phyloP scores from a whole-genome alignment of 2,113 vertebrate genomes.

The Syrmaticus mikado region DNA sequence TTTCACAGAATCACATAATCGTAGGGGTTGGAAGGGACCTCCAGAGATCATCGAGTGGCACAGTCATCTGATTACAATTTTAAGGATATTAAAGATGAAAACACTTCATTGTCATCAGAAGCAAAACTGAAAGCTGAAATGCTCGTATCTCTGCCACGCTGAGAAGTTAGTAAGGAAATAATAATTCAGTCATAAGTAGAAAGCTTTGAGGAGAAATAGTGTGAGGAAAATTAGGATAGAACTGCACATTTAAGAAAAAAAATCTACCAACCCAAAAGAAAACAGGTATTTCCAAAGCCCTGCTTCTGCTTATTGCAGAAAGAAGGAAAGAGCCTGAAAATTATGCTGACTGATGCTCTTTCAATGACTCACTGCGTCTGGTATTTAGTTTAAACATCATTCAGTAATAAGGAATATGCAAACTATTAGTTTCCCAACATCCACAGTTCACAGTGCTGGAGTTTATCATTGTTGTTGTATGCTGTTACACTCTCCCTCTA shows the following conservation, averaged over 20 bases:
- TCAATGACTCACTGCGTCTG: not conserved
- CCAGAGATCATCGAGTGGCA: no score
- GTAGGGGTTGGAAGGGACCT: no score
- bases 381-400: not conserved
- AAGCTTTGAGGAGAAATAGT: not conserved
- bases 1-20: no score
- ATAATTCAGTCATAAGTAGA: not conserved
- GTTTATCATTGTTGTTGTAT: not conserved
- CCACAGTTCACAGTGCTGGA: accelerated
- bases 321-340: not conserved
- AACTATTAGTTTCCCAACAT: not conserved
- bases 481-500: not conserved
- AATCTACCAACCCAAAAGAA: not conserved
- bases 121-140: not conserved
- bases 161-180: not conserved
- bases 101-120: not conserved
- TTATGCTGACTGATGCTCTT: constrained; percentile 3
- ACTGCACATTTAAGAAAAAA: not conserved
- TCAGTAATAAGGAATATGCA: not conserved
- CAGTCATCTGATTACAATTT: not conserved
- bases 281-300: not conserved
- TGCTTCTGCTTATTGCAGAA: constrained; percentile 39
- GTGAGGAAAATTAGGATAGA: not conserved
- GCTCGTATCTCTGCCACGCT: not conserved
- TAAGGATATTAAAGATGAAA: not conserved